These are phyloP conservation scores for Drosophila antonietae DNA, from an alignment of 2,888 invertebrate species.

Conservation along the genomic window DNA sequence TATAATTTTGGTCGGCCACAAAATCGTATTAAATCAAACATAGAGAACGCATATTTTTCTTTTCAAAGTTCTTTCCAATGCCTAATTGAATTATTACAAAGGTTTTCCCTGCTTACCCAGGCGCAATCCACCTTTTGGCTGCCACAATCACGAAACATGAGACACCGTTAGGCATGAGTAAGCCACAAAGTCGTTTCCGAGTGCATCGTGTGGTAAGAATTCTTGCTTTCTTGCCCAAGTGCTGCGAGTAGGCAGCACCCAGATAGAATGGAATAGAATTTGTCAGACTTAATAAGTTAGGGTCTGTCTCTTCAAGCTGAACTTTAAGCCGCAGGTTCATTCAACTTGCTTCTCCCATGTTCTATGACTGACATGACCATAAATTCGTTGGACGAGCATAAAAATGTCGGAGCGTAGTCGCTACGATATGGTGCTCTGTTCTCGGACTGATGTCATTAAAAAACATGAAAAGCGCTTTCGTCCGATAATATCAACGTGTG, in stretches of 20 bases:
- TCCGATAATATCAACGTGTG: slow-evolving; percentile 59
- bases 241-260: slow-evolving; percentile 9
- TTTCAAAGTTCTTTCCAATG: slow-evolving; percentile 1
- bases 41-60: slow-evolving; percentile 4
- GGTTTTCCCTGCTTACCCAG: slow-evolving; percentile 3
- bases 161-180: slow-evolving; percentile 38
- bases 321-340: slow-evolving; percentile 61
- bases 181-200: slow-evolving; percentile 54
- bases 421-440: slow-evolving; percentile 8
- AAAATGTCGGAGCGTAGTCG: neutral
- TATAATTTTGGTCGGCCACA: slow-evolving; percentile 42
- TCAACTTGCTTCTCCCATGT: slow-evolving; percentile 48
- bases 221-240: neutral
- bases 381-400: slow-evolving; percentile 13
- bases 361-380: slow-evolving; percentile 17
- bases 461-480: slow-evolving; percentile 49
- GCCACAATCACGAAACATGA: slow-evolving; percentile 26
- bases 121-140: slow-evolving; percentile 2
- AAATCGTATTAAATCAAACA: slow-evolving; percentile 23
- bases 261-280: slow-evolving; percentile 16
- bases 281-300: slow-evolving; percentile 18
- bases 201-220: slow-evolving; percentile 43
- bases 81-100: slow-evolving; percentile 42
- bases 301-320: slow-evolving; percentile 6
- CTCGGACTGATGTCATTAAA: slow-evolving; percentile 33